phyloP scores from a whole-genome alignment of 2,797 vertebrate species.

The Acridotheres tristis region DNA sequence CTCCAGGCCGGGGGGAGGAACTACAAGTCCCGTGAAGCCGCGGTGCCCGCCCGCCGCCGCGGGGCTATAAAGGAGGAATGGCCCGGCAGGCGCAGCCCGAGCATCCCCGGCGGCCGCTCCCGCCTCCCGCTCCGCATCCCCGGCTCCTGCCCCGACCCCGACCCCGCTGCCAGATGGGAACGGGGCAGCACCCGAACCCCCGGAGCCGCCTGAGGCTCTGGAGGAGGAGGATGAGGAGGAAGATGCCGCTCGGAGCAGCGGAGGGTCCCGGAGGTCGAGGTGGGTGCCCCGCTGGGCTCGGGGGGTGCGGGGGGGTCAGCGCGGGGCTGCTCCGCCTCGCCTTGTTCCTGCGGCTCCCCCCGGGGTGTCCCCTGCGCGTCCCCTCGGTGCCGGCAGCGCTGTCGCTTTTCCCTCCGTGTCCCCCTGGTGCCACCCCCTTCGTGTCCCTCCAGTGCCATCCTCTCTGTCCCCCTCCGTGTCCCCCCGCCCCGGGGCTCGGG shows the following conservation, averaged over 20 bases:
- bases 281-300: not conserved
- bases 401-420: not conserved
- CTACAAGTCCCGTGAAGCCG: conserved; percentile 51
- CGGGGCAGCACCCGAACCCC: too few species aligned
- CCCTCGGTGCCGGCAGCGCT: too few species aligned
- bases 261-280: not conserved
- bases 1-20: not conserved
- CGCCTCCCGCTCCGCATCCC: not conserved
- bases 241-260: not conserved
- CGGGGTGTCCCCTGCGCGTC: too few species aligned
- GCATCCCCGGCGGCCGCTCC: not conserved
- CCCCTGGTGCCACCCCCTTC: too few species aligned
- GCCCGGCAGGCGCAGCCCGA: not conserved
- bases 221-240: not conserved
- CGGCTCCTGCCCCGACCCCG: not conserved
- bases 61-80: conserved; percentile 35
- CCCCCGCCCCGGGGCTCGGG: not conserved
- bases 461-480: too few species aligned
- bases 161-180: too few species aligned
- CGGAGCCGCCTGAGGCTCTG: too few species aligned
- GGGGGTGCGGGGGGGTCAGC: not conserved
- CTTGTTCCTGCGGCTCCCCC: too few species aligned
- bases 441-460: too few species aligned
- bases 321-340: too few species aligned
- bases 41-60: conserved; percentile 1